These are phyloP conservation scores for Python bivittatus DNA, from an alignment of 2,113 vertebrate genomes.

Conservation along the genomic window DNA sequence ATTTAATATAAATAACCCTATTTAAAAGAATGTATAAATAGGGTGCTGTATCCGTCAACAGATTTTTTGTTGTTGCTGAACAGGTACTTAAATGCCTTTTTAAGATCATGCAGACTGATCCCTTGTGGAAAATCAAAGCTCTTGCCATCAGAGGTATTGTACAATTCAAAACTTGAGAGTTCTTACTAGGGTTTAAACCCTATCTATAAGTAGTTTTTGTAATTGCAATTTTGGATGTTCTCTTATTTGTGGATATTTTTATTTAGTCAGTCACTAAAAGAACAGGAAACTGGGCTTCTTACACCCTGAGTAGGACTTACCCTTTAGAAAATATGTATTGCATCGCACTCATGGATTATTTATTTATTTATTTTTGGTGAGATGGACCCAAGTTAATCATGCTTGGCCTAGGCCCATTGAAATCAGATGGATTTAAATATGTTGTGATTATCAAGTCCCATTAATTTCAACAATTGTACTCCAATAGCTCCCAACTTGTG, in stretches of 20 bases:
- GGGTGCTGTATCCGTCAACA: not conserved
- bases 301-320: not conserved
- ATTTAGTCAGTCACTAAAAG: not conserved
- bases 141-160: constrained; percentile 74
- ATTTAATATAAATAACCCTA: not conserved
- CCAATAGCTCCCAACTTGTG: not conserved
- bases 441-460: not conserved
- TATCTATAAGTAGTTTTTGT: not conserved
- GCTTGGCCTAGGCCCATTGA: not conserved
- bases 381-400: not conserved
- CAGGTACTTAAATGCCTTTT: constrained; percentile 66
- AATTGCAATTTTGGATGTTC: not conserved
- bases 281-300: not conserved
- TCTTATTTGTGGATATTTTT: not conserved
- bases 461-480: not conserved
- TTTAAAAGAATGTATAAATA: not conserved
- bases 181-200: not conserved
- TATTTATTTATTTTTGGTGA: not conserved
- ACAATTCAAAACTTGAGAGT: not conserved
- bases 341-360: not conserved
- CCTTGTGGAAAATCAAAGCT: constrained; percentile 76
- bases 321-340: not conserved
- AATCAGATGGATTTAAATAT: not conserved
- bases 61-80: not conserved
- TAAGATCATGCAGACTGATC: constrained; percentile 71